Evolutionary conservation across 2,113 vertebrate species (phyloP).

Genomic region (Climacteris rufus): DNA sequence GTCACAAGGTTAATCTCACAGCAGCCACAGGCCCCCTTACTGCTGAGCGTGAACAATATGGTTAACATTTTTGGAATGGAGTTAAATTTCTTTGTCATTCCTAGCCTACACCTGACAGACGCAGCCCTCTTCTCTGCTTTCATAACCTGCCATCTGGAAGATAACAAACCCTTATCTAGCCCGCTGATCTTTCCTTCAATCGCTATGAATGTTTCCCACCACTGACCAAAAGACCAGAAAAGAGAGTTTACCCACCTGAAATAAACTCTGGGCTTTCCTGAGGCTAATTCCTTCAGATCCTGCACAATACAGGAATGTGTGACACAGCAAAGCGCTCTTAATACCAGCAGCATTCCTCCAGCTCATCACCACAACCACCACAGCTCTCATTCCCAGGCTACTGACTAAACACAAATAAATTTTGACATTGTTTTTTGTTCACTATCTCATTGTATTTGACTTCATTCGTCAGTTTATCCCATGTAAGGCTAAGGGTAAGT

Average conservation of each 20-base stretch:
- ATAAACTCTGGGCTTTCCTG: conserved; percentile 44
- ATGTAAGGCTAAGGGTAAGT: not conserved
- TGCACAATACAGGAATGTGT: conserved; percentile 48
- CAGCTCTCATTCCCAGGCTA: conserved; percentile 34
- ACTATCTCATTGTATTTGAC: not conserved
- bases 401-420: conserved; percentile 20
- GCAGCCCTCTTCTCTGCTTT: not conserved
- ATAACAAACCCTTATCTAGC: conserved; percentile 42
- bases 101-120: conserved; percentile 32
- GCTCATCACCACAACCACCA: conserved; percentile 24
- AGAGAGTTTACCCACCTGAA: conserved; percentile 49
- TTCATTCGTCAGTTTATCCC: not conserved
- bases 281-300: conserved; percentile 52
- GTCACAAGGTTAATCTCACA: conserved; percentile 56
- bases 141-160: conserved; percentile 54
- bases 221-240: conserved; percentile 1
- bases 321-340: conserved; percentile 49
- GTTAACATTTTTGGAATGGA: conserved; percentile 51
- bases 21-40: conserved; percentile 36
- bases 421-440: conserved; percentile 24
- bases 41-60: conserved; percentile 48
- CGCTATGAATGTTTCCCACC: not conserved
- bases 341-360: conserved; percentile 35
- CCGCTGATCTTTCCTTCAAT: not conserved
- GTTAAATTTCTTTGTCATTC: conserved; percentile 51